phyloP scores from a whole-genome alignment of 2,888 invertebrate species.

The Hemithea aestivaria region DNA sequence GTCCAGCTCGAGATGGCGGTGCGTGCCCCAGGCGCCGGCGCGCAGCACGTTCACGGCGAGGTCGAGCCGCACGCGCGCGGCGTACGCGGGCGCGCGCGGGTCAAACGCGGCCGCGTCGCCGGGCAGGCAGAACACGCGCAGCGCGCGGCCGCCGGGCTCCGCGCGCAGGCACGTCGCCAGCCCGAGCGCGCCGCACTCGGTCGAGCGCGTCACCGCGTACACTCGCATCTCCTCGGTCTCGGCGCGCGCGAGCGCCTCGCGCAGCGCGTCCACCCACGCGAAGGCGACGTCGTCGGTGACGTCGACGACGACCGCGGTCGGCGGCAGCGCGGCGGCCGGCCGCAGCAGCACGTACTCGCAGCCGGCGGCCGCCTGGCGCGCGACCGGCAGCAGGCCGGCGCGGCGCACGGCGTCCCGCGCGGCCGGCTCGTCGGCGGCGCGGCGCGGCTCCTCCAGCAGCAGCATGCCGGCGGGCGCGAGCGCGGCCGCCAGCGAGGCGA shows the following conservation, averaged over 20 bases:
- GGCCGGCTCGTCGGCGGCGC: conserved; percentile 61
- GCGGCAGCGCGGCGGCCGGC: conserved; percentile 77
- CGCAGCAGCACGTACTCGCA: conserved; percentile 83
- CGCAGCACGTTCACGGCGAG: conserved; percentile 91
- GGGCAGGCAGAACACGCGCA: conserved; percentile 86
- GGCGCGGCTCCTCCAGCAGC: conserved; percentile 83
- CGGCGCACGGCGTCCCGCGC: conserved; percentile 49
- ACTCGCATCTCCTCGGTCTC: conserved; percentile 80
- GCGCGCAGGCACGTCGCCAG: conserved; percentile 93
- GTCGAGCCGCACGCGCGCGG: conserved; percentile 84
- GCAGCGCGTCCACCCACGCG: conserved; percentile 90
- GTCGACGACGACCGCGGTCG: conserved; percentile 76
- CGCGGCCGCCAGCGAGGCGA: conserved; percentile 80
- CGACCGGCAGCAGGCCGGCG: conserved; percentile 51
- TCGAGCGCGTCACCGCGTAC: conserved; percentile 84
- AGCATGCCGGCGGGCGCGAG: conserved; percentile 85
- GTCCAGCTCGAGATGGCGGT: conserved; percentile 86
- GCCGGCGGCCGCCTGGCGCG: conserved; percentile 80
- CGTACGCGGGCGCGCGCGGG: conserved; percentile 77
- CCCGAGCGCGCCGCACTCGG: conserved; percentile 89
- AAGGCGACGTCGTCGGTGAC: conserved; percentile 83
- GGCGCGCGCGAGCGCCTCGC: conserved; percentile 84
- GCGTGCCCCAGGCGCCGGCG: conserved; percentile 91
- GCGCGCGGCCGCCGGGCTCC: conserved; percentile 90
- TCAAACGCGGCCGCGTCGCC: conserved; percentile 81